Conservation (phyloP, 2,797 vertebrate genomes). For the Distichodus sexfasciatus region DNA sequence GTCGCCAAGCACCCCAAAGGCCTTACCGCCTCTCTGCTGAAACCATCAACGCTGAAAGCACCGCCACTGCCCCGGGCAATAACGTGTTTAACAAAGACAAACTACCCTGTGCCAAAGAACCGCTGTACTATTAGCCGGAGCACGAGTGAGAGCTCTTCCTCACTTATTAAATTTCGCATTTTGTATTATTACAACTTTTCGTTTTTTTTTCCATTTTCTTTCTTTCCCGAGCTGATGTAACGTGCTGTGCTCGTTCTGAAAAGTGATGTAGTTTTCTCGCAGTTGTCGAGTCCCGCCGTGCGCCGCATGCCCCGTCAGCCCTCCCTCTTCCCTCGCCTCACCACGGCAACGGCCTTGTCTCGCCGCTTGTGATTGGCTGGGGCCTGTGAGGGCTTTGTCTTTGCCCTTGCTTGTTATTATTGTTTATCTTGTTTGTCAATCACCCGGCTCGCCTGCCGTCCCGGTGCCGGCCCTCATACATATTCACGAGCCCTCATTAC, state of each 20-base stretch:
- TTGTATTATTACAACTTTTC: slow-evolving; percentile 27
- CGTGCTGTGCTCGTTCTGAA: slow-evolving; percentile 11
- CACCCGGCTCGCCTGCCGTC: slow-evolving; percentile 61
- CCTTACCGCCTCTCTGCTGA: too few species aligned
- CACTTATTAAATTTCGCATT: slow-evolving; percentile 13
- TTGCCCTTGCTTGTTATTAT: slow-evolving; percentile 74
- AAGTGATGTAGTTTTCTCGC: slow-evolving; percentile 12
- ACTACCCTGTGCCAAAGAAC: slow-evolving; percentile 7
- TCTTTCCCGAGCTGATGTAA: slow-evolving; percentile 31
- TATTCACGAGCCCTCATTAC: slow-evolving; percentile 75
- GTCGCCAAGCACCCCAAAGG: background rate
- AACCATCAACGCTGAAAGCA: too few species aligned
- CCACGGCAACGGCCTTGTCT: slow-evolving; percentile 67
- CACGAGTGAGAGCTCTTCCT: slow-evolving; percentile 12
- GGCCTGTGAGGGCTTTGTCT: slow-evolving; percentile 50
- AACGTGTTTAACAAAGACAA: slow-evolving; percentile 4
- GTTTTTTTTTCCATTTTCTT: too few species aligned
- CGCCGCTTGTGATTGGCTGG: slow-evolving; percentile 53
- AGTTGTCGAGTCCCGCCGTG: background rate
- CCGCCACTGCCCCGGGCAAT: background rate
- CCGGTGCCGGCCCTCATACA: slow-evolving; percentile 61
- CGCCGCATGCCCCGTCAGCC: slow-evolving; percentile 20
- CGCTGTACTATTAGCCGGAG: background rate
- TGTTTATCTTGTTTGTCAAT: slow-evolving; percentile 82
- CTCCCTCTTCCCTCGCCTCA: slow-evolving; percentile 43